A percentile compares a stretch with the other conserved stretches of the same genome.
Evolutionary conservation across 2,888 invertebrate genomes (phyloP).

Genomic region (Chydorus sphaericus): DNA sequence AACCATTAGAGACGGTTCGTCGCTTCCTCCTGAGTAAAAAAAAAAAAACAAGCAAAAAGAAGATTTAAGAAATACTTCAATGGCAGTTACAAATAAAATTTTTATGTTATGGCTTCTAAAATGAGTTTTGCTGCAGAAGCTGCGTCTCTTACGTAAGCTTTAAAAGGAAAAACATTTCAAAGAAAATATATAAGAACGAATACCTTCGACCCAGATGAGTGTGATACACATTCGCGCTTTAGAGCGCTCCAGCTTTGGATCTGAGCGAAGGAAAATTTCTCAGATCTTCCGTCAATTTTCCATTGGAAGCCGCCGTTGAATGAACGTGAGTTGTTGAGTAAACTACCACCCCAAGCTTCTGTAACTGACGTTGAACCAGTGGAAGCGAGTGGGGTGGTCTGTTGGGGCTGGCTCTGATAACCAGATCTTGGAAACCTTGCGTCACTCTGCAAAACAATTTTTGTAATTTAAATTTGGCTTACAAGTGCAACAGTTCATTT

Average conservation of each 20-base stretch:
- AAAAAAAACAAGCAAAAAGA: too few relatives aligned
- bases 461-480: too few relatives aligned
- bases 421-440: conserved; percentile 39
- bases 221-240: conserved; percentile 39
- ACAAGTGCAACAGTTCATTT: too few relatives aligned
- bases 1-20: conserved; percentile 38
- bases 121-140: too few relatives aligned
- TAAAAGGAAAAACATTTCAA: neutral
- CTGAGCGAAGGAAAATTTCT: conserved; percentile 27
- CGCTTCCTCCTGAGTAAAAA: neutral
- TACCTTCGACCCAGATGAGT: conserved; percentile 65
- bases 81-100: neutral
- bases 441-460: too few relatives aligned
- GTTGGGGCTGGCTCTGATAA: conserved; percentile 47
- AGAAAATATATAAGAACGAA: conserved; percentile 23
- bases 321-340: conserved; percentile 44
- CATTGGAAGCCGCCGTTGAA: conserved; percentile 38
- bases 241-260: conserved; percentile 25
- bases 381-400: conserved; percentile 50
- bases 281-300: conserved; percentile 26
- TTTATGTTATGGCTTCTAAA: too few relatives aligned
- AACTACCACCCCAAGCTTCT: conserved; percentile 33
- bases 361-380: conserved; percentile 41
- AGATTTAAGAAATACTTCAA: too few relatives aligned
- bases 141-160: too few relatives aligned